A percentile compares a stretch with the other conserved stretches of the same genome.
Conservation (phyloP, 2,113 vertebrate genomes). For the Manacus vitellinus region DNA sequence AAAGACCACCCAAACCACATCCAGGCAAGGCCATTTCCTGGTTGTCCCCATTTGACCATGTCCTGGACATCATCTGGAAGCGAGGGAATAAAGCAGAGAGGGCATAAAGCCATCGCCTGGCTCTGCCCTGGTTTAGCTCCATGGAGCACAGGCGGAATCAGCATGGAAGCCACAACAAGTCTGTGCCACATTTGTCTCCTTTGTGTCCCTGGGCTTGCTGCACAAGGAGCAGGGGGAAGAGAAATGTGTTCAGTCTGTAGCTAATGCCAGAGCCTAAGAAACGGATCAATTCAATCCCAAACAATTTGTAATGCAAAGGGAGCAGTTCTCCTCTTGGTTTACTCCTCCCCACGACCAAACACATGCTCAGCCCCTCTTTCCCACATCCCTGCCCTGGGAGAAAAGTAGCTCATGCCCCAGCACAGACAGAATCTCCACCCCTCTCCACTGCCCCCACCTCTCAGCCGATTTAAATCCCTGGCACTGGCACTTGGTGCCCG, state of each 20-base stretch:
- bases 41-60: background rate
- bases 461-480: background rate
- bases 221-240: background rate
- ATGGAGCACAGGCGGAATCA: background rate
- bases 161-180: background rate
- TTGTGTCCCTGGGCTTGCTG: constrained; percentile 4
- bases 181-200: constrained; percentile 5
- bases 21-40: background rate
- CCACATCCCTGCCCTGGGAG: background rate
- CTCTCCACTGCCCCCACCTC: background rate
- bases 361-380: background rate
- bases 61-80: background rate
- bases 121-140: background rate
- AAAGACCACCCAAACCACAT: background rate
- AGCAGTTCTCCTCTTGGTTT: background rate
- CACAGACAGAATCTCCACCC: fast-evolving
- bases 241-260: constrained; percentile 9
- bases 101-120: background rate
- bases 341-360: background rate
- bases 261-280: background rate
- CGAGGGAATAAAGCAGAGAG: background rate
- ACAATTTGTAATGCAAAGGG: constrained; percentile 8
- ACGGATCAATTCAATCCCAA: background rate
- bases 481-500: background rate
- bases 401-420: background rate